A percentile compares a stretch with the other conserved stretches of the same genome.
These are phyloP conservation scores for Akabosia matsudoensis DNA, from an alignment of 1,140 invertebrate genomes.

Conservation along the genomic window DNA sequence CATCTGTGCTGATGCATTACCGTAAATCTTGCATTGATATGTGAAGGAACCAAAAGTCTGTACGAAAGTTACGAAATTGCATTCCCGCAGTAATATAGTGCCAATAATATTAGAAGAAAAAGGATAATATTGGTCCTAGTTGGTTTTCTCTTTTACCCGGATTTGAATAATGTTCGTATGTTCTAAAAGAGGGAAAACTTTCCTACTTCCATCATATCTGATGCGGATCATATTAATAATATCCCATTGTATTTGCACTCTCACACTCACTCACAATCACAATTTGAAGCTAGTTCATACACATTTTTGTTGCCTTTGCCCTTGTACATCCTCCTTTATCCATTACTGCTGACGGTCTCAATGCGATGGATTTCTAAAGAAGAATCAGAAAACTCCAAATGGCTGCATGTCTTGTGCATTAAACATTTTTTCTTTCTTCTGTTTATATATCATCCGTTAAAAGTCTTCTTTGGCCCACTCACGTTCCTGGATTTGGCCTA, in stretches of 20 bases:
- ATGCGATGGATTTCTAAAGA: no score
- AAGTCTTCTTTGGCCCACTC: neutral
- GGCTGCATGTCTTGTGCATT: no score
- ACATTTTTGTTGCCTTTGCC: neutral
- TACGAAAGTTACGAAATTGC: no score
- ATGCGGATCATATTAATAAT: neutral
- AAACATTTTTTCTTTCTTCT: no score
- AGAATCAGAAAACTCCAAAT: no score
- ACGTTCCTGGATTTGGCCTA: neutral
- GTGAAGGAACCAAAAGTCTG: neutral
- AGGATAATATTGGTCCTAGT: conserved; percentile 21
- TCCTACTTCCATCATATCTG: conserved; percentile 12
- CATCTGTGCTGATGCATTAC: neutral
- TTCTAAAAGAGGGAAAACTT: neutral
- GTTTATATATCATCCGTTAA: no score
- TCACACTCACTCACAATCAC: neutral
- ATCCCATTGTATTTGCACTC: conserved; percentile 3
- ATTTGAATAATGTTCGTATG: conserved; percentile 23
- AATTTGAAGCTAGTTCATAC: neutral
- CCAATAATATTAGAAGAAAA: conserved; percentile 4
- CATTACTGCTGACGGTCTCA: no score
- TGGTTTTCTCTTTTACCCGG: neutral
- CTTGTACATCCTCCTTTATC: no score
- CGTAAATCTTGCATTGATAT: conserved; percentile 20
- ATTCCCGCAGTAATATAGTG: neutral